These are phyloP conservation scores for Zelostemma sp. DNA, from an alignment of 1,140 invertebrate species.

Conservation along the genomic window DNA sequence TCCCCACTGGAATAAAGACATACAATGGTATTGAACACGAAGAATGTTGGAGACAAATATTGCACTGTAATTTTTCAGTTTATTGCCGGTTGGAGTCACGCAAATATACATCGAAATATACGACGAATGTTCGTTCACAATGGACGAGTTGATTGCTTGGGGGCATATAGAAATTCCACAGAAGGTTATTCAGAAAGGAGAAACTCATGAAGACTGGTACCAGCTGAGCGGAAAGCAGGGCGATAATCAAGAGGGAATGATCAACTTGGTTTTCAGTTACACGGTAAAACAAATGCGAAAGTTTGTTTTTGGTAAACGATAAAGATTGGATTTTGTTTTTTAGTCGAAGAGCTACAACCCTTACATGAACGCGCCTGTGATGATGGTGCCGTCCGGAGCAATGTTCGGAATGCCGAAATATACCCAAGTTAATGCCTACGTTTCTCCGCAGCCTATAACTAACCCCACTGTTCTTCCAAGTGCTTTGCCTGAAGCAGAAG, in stretches of 20 bases:
- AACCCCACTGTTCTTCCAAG: constrained; percentile 63
- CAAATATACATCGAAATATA: constrained; percentile 94
- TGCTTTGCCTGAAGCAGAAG: constrained; percentile 71
- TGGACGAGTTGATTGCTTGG: constrained; percentile 96
- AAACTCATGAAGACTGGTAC: constrained; percentile 95
- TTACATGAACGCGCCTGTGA: constrained; percentile 65
- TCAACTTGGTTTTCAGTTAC: constrained; percentile 82
- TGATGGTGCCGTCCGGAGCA: constrained; percentile 74
- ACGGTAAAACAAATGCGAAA: constrained; percentile 74
- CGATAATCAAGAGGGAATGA: constrained; percentile 91
- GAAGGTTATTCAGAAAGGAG: constrained; percentile 81
- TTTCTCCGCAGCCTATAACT: constrained; percentile 56
- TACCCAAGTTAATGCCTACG: constrained; percentile 68
- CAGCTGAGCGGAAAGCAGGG: constrained; percentile 92
- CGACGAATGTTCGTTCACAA: constrained; percentile 96
- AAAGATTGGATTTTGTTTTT: constrained; percentile 7
- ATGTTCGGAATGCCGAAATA: constrained; percentile 60
- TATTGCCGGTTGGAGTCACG: constrained; percentile 88
- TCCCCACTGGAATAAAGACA: constrained; percentile 94
- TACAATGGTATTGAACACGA: constrained; percentile 79
- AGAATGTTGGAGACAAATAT: neutral
- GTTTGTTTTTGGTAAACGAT: neutral
- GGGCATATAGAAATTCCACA: constrained; percentile 87
- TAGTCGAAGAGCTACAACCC: constrained; percentile 50
- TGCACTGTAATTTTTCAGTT: constrained; percentile 73